Evolutionary conservation across 1,140 invertebrate species (phyloP), one percentile per base, ranked within the genome.

Genomic region (Aporrectodea caliginosa): DNA sequence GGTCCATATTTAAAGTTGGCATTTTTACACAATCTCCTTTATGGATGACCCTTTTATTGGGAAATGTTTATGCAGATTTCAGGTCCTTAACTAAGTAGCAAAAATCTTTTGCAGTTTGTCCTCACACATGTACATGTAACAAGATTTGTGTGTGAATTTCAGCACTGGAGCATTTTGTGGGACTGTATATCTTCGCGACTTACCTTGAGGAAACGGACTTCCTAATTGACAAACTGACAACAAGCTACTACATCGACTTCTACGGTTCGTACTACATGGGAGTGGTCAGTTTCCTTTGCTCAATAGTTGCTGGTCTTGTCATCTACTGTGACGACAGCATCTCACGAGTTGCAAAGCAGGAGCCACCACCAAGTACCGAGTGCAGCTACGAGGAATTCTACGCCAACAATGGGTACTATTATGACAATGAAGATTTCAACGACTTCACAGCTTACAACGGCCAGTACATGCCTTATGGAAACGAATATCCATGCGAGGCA

Each of bases 141-240:
- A n/a, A n/a, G n/a, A n/a, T n/a, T n/a, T n/a, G n/a, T n/a, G n/a
- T n/a, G n/a, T n/a, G n/a, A n/a, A n/a, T n/a, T n/a, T n/a, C 71
- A 79, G 78, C 78, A 68, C 71, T 79, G 32, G 70, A 79, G 35
- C 78, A 79, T 34, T 72, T 79, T 14, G 31, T 79, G 31, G 78
- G 31, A 29, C 78, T 79, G 31, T 43, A 35, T 33, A 79, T 73
- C 29, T 79, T 79, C 32, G 72, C 35, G 31, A 79, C 14, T 16
- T 79, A 79, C 78, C 16, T 79, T 31, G 78, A 79, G n/a, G 69
- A 72, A 1, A 34, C 33, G 1, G 78, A 73, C 33, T 79, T 79
- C 35, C 78, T 79, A 27, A 73, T 35, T 1, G 71, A 72, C 33
- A 73, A 29, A n/a, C 27, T 14, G 12, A 16, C 34, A 12, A 43